These are phyloP conservation scores for Girardinichthys multiradiatus DNA, from an alignment of 2,113 vertebrate species.

Conservation along the genomic window DNA sequence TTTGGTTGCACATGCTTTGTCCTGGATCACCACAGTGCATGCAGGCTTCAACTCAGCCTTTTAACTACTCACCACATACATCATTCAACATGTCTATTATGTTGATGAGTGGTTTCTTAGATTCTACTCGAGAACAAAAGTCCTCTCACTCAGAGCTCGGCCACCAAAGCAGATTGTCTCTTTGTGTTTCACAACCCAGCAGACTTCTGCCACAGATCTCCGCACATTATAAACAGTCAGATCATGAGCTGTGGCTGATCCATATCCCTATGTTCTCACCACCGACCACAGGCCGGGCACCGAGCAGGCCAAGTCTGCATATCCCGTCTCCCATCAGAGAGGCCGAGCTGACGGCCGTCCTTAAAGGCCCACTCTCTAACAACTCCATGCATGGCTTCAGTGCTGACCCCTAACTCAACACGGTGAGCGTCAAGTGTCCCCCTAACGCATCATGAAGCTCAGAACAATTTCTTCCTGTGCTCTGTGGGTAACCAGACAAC, in stretches of 20 bases:
- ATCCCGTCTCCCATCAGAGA: conserved; percentile 55
- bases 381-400: conserved; percentile 21
- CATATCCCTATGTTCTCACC: conserved; percentile 37
- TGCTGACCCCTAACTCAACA: conserved; percentile 44
- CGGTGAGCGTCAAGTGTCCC: conserved; percentile 44
- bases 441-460: conserved; percentile 60
- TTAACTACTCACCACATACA: conserved; percentile 32
- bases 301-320: conserved; percentile 6
- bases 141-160: conserved; percentile 42
- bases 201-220: conserved; percentile 23
- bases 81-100: conserved; percentile 40
- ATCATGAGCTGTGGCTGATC: conserved; percentile 35
- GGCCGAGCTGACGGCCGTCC: conserved; percentile 35
- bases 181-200: conserved; percentile 24
- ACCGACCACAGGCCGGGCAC: conserved; percentile 53
- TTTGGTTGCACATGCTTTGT: neutral
- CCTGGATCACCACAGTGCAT: conserved; percentile 22
- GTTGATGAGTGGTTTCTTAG: conserved; percentile 48
- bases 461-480: conserved; percentile 29
- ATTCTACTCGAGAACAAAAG: conserved; percentile 46
- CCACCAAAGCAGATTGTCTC: conserved; percentile 51
- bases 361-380: conserved; percentile 18
- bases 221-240: conserved; percentile 30
- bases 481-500: conserved; percentile 56
- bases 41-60: conserved; percentile 31